Conservation (phyloP, 2,113 vertebrate species). For the Hyaena hyaena region DNA sequence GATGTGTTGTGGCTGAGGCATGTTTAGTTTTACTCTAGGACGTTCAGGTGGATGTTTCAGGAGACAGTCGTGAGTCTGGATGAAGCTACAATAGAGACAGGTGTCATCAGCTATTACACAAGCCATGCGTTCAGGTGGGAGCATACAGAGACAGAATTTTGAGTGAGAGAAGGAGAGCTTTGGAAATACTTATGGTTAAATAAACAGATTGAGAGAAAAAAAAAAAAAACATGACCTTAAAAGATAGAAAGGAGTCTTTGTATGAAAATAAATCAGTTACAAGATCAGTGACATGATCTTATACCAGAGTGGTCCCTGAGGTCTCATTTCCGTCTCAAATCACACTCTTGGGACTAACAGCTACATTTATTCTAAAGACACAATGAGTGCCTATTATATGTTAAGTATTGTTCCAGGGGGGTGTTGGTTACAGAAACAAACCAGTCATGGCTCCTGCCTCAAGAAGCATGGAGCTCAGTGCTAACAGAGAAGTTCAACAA, state of each 20-base stretch:
- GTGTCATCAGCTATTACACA: not conserved
- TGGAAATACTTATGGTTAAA: not conserved
- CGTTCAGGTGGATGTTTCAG: not conserved
- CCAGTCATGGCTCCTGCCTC: not conserved
- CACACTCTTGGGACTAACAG: not conserved
- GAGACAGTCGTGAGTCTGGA: not conserved
- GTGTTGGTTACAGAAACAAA: not conserved
- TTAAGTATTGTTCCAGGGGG: not conserved
- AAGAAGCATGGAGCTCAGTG: not conserved
- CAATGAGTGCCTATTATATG: not conserved
- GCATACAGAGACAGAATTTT: not conserved
- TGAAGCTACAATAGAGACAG: not conserved
- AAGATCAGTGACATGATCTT: not conserved
- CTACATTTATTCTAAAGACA: not conserved
- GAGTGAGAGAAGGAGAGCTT: not conserved
- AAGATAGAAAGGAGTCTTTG: not conserved
- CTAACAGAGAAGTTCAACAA: not conserved
- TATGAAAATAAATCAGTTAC: not conserved
- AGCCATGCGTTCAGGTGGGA: not conserved
- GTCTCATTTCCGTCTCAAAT: not conserved
- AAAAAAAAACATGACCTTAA: not conserved
- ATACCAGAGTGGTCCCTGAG: not conserved
- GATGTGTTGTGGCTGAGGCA: not conserved
- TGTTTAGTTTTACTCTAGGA: not conserved
- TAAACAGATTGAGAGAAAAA: not conserved